Base-by-base conservation (phyloP, 2,888 invertebrate genomes). In the Lucinisca nassula region DNA sequence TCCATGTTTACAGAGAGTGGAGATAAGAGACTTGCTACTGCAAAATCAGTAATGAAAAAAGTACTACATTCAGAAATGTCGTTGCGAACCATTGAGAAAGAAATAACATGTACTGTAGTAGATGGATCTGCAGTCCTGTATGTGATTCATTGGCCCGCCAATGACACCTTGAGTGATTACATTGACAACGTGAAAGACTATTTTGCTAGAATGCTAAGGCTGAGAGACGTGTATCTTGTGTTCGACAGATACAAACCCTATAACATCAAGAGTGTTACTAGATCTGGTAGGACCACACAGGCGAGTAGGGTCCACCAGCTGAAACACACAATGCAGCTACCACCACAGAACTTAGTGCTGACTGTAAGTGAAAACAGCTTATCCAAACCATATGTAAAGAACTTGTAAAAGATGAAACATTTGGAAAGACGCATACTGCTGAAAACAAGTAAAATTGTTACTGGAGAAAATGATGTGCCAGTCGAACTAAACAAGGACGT, bases 61-160 rank as follows among this genome's bases (percentile, higher is more conserved):
- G 45, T 58, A 38, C 58, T 73, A 17, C 74, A 81, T 24, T 21
- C 38, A n/a, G 27, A 32, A n/a, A 6, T 27, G 45, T 70, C 70
- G 4, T 6, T 14, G 12, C 24, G 70, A 17, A 32, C 38, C 77
- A 74, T 73, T 38, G 27, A 45, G 27, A 61, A 73, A 32, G 45
- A 45, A 45, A 45, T 45, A 45, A n/a, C 80, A 35, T 51, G 82
- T 40, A 51, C 55, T 30, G 61, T 55, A 35, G 10, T 88, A 27
- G 85, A 89, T 79, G 89, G 85, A n/a, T 82, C 77, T 81, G 88
- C 89, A 12, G 45, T 89, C 17, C 35, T 85, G 17, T 89, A 88
- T 79, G 49, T 72, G 8, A 78, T 89, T 38, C 84, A 79, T 61
- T 89, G 89, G 87, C 79, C 85, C 30, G 27, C 76, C 17, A 72